Evolutionary conservation across 35 echinoderm and acorn worm genomes (phyloP).

Genomic region (Holothuria glaberrima): DNA sequence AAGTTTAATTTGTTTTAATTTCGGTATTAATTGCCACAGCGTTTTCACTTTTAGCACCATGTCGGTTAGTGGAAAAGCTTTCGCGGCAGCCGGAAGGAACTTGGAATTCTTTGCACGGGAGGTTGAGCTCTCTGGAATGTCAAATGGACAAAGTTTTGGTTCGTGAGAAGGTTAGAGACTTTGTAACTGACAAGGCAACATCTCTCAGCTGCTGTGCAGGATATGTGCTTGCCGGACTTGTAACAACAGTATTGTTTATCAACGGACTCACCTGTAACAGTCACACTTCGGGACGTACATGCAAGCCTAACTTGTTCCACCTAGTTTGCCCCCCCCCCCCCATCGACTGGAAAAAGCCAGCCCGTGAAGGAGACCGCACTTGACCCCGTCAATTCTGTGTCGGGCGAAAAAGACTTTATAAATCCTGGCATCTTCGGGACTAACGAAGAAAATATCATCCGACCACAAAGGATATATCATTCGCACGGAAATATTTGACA

Average conservation of each 20-base stretch:
- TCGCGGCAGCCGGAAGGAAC: not conserved
- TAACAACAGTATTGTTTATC: not conserved
- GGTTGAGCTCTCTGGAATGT: constrained; percentile 4
- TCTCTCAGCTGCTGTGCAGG: constrained; percentile 20
- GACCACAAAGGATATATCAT: not conserved
- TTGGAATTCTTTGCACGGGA: not conserved
- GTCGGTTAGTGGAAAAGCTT: not conserved
- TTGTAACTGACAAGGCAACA: not conserved
- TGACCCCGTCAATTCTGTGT: not conserved
- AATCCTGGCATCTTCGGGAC: not conserved
- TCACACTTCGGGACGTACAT: not conserved
- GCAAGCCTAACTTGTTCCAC: constrained; percentile 29
- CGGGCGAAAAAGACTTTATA: not conserved
- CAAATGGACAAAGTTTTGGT: constrained; percentile 11
- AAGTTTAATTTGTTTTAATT: too few relatives aligned
- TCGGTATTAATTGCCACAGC: too few relatives aligned
- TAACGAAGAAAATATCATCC: not conserved
- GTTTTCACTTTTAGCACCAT: not conserved
- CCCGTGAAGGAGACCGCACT: not conserved
- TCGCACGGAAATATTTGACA: not conserved
- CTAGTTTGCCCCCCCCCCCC: constrained; percentile 3
- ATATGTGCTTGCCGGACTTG: constrained; percentile 2
- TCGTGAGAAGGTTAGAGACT: constrained; percentile 5
- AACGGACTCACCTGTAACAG: not conserved
- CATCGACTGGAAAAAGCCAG: not conserved